phyloP scores from a whole-genome alignment of 2,888 invertebrate species.

The Scaptomyza reducta region DNA sequence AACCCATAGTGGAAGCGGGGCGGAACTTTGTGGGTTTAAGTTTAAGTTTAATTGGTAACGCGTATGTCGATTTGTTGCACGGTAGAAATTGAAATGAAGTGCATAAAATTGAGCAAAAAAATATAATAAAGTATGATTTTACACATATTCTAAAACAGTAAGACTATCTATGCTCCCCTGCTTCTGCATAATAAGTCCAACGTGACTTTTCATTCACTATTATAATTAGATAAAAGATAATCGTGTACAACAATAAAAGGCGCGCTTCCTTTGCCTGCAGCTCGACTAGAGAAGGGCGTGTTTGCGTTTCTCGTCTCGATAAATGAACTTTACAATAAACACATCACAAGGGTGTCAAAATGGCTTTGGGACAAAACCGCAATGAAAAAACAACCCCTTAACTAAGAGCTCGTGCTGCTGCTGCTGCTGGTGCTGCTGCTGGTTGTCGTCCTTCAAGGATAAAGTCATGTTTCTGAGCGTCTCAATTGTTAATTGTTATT shows the following conservation, averaged over 20 bases:
- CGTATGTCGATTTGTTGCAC: slow-evolving; percentile 10
- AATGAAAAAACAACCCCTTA: slow-evolving; percentile 41
- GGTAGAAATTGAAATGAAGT: background rate
- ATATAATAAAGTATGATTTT: no score
- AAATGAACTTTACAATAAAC: slow-evolving; percentile 65
- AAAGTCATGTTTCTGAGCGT: slow-evolving; percentile 16
- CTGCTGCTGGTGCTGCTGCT: background rate
- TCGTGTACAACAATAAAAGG: slow-evolving; percentile 12
- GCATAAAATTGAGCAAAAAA: background rate
- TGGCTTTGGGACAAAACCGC: slow-evolving; percentile 41
- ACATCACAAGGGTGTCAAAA: slow-evolving; percentile 65
- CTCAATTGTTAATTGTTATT: slow-evolving; percentile 66
- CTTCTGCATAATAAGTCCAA: background rate
- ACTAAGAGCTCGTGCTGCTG: background rate
- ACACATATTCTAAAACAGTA: background rate
- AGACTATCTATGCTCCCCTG: background rate
- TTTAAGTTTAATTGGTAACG: slow-evolving; percentile 43
- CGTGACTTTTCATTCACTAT: background rate
- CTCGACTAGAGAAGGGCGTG: slow-evolving; percentile 56
- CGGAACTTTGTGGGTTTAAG: slow-evolving; percentile 22
- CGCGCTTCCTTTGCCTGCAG: slow-evolving; percentile 34
- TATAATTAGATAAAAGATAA: background rate
- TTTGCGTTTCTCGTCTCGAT: slow-evolving; percentile 30
- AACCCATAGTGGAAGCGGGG: slow-evolving; percentile 16
- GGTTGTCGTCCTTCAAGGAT: slow-evolving; percentile 29